phyloP scores from a whole-genome alignment of 2,113 vertebrate species.

The Chascanopsetta lugubris region DNA sequence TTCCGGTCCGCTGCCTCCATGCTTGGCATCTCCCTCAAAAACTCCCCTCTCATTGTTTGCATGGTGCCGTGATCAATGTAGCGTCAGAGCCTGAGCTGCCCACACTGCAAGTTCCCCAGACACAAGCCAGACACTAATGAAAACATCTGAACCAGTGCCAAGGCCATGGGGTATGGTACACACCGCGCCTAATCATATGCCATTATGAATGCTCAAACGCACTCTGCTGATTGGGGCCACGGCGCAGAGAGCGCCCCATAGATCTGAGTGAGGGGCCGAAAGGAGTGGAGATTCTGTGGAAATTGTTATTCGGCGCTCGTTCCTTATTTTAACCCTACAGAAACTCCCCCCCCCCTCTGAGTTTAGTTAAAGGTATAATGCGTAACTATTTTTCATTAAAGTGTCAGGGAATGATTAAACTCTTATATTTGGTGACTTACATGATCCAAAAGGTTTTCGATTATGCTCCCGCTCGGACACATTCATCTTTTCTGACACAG shows the following conservation, averaged over 20 bases:
- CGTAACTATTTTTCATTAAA: background rate
- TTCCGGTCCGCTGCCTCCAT: constrained; percentile 54
- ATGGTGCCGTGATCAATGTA: constrained; percentile 67
- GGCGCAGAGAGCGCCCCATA: constrained; percentile 36
- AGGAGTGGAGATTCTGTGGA: constrained; percentile 19
- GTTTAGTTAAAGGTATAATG: background rate
- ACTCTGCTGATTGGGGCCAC: constrained; percentile 45
- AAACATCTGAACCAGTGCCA: constrained; percentile 73
- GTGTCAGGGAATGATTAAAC: no score
- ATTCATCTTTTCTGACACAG: no score
- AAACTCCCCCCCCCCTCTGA: constrained; percentile 12
- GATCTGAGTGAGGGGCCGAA: constrained; percentile 23
- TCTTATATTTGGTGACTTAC: background rate
- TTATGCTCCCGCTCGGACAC: no score
- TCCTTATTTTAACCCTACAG: constrained; percentile 18
- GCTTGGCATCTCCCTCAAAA: constrained; percentile 62
- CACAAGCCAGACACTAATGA: constrained; percentile 71
- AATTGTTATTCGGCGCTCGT: constrained; percentile 25
- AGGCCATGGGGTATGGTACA: constrained; percentile 56
- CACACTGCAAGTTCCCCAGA: constrained; percentile 61
- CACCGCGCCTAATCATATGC: constrained; percentile 63
- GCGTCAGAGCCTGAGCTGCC: constrained; percentile 60
- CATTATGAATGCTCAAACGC: constrained; percentile 66
- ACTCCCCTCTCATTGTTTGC: constrained; percentile 70
- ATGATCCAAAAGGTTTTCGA: no score